phyloP scores from a whole-genome alignment of 64 coral and sea anemone genomes.

The Acropora yongei region DNA sequence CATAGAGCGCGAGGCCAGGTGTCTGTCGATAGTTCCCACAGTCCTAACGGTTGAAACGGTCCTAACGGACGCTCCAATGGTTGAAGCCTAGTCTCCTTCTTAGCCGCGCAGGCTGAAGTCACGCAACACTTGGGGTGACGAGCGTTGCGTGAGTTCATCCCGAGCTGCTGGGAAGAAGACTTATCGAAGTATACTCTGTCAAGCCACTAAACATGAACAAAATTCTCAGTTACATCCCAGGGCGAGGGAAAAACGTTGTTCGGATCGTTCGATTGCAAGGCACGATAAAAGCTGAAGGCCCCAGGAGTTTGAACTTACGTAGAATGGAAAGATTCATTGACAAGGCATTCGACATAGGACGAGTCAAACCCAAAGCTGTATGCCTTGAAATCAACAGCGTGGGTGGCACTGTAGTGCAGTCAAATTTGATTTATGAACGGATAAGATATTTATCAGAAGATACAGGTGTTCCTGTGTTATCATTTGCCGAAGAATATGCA shows the following conservation, averaged over 20 bases:
- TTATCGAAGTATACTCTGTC: too few species aligned
- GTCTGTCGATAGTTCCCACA: too few species aligned
- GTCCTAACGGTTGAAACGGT: too few species aligned
- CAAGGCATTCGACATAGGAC: conserved; percentile 79
- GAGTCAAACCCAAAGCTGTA: conserved; percentile 88
- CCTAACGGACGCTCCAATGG: too few species aligned
- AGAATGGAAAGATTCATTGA: conserved; percentile 78
- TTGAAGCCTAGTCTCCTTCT: too few species aligned
- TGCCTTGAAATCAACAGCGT: conserved; percentile 85
- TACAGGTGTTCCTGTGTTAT: conserved; percentile 72
- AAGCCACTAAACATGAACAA: conserved; percentile 13
- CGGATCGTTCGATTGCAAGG: conserved; percentile 83
- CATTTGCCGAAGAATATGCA: conserved; percentile 80
- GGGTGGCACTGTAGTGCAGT: conserved; percentile 78
- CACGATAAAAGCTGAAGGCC: conserved; percentile 9
- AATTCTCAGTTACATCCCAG: conserved; percentile 1
- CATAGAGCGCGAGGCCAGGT: too few species aligned
- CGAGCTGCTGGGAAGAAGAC: too few species aligned
- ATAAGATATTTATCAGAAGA: conserved; percentile 65
- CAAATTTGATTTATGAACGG: conserved; percentile 78
- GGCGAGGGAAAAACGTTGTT: conserved; percentile 73
- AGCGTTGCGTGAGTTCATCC: too few species aligned
- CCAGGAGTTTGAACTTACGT: conserved; percentile 49
- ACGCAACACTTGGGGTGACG: too few species aligned
- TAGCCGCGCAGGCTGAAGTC: too few species aligned